Percentiles rank a stretch among this genome's conserved stretches.
phyloP scores from a whole-genome alignment of 2,113 vertebrate species.

The Progne subis region DNA sequence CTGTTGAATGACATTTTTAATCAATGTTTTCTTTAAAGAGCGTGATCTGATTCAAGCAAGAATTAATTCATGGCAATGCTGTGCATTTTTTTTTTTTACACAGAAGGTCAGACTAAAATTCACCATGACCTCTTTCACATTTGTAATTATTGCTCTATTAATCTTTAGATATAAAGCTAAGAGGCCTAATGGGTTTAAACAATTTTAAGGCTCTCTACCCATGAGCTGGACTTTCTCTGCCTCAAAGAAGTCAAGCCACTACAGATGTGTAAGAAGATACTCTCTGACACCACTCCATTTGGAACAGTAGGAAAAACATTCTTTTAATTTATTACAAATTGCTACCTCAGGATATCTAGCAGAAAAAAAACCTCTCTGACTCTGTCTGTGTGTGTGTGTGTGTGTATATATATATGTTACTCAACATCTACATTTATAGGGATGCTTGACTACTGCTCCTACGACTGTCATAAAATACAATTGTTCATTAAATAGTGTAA shows the following conservation, averaged over 20 bases:
- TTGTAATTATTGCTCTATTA: slow-evolving; percentile 32
- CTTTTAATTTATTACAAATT: background rate
- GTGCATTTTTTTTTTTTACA: background rate
- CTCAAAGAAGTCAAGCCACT: background rate
- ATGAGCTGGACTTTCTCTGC: background rate
- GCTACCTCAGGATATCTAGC: background rate
- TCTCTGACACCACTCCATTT: background rate
- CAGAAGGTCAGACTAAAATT: slow-evolving; percentile 2
- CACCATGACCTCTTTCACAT: background rate
- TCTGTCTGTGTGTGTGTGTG: accelerated
- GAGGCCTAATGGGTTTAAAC: slow-evolving; percentile 10
- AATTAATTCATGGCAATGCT: slow-evolving; percentile 4
- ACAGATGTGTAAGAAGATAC: background rate
- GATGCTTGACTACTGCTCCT: background rate
- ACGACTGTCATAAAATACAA: background rate
- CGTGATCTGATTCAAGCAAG: background rate
- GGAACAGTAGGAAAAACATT: background rate
- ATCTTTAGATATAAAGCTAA: background rate
- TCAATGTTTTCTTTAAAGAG: slow-evolving; percentile 7
- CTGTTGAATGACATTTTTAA: background rate
- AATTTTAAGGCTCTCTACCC: background rate
- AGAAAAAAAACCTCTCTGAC: background rate
- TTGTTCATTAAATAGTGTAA: background rate
- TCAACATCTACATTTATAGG: background rate
- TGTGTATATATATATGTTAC: accelerated